Conservation (phyloP, 92 coral and sea anemone species). For the Epizoanthus scotinus region DNA sequence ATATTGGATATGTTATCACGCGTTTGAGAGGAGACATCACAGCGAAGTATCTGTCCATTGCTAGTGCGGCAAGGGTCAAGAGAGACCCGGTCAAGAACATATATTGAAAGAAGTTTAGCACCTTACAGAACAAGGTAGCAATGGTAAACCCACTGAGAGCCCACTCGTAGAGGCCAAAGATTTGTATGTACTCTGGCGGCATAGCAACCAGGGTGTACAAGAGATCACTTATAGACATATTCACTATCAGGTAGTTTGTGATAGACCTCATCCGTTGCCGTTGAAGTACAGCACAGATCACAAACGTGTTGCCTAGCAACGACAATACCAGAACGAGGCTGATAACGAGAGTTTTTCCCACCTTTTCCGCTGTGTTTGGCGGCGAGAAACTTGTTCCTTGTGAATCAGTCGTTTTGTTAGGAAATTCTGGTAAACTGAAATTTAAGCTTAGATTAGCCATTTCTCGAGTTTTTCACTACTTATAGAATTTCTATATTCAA, state of each 20-base stretch:
- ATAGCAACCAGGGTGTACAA: slow-evolving; percentile 64
- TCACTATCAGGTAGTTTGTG: slow-evolving; percentile 77
- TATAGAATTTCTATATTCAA: not conserved
- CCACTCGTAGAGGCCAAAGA: slow-evolving; percentile 58
- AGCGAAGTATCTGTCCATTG: slow-evolving; percentile 90
- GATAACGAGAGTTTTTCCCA: slow-evolving; percentile 1
- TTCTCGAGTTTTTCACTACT: not conserved
- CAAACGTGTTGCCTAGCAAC: slow-evolving; percentile 67
- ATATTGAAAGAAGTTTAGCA: slow-evolving; percentile 70
- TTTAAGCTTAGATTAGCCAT: not conserved
- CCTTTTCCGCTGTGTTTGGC: not conserved
- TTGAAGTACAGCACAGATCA: slow-evolving; percentile 63
- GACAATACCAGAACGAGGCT: slow-evolving; percentile 51
- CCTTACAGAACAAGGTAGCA: slow-evolving; percentile 73
- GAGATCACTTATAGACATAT: slow-evolving; percentile 78
- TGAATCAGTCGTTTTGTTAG: not conserved
- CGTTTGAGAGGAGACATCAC: slow-evolving; percentile 77
- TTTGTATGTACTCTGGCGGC: slow-evolving; percentile 62
- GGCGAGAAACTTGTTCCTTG: not conserved
- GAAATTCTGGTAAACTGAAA: not conserved
- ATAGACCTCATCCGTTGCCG: slow-evolving; percentile 68
- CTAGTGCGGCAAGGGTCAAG: slow-evolving; percentile 83
- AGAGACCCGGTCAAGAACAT: slow-evolving; percentile 78
- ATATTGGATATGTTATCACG: slow-evolving; percentile 71
- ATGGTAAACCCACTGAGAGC: slow-evolving; percentile 43